phyloP scores from a whole-genome alignment of 2,888 invertebrate genomes.

The Rhorus exstirpatorius region DNA sequence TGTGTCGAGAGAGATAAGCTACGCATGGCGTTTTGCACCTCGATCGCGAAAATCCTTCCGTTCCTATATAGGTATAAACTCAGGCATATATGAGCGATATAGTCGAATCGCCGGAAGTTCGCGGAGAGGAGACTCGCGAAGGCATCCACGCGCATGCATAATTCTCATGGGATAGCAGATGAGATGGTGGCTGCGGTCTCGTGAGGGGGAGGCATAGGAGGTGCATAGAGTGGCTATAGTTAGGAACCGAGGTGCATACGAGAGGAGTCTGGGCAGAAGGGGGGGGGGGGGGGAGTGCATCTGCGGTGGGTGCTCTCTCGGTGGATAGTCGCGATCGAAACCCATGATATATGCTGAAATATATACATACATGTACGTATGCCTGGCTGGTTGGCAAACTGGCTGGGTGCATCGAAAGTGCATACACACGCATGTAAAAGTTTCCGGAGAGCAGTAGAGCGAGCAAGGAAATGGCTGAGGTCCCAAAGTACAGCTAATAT shows the following conservation, averaged over 20 bases:
- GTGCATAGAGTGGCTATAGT: conserved; percentile 4
- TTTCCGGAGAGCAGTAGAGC: conserved; percentile 57
- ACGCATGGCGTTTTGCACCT: not conserved
- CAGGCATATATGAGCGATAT: conserved; percentile 48
- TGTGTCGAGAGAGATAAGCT: conserved; percentile 13
- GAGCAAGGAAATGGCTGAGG: conserved; percentile 39
- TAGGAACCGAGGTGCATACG: conserved; percentile 15
- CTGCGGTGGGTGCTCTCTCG: conserved; percentile 57
- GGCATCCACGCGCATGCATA: conserved; percentile 77
- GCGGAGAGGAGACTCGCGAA: conserved; percentile 69
- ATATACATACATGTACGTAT: conserved; percentile 7
- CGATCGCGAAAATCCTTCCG: conserved; percentile 14
- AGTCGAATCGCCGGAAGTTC: conserved; percentile 72
- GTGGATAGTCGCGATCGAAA: conserved; percentile 59
- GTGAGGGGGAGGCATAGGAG: conserved; percentile 9
- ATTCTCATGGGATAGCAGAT: conserved; percentile 72
- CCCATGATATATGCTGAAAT: conserved; percentile 46
- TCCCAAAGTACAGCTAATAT: conserved; percentile 65
- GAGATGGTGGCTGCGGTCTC: conserved; percentile 57
- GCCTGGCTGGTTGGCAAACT: conserved; percentile 28
- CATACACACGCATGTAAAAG: conserved; percentile 46
- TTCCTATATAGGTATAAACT: conserved; percentile 6
- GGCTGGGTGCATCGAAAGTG: conserved; percentile 38
- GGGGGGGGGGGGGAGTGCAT: conserved; percentile 37
- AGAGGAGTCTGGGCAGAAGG: conserved; percentile 13